Base-by-base conservation (phyloP, 1,140 invertebrate species). In the Bombus pascuorum region DNA sequence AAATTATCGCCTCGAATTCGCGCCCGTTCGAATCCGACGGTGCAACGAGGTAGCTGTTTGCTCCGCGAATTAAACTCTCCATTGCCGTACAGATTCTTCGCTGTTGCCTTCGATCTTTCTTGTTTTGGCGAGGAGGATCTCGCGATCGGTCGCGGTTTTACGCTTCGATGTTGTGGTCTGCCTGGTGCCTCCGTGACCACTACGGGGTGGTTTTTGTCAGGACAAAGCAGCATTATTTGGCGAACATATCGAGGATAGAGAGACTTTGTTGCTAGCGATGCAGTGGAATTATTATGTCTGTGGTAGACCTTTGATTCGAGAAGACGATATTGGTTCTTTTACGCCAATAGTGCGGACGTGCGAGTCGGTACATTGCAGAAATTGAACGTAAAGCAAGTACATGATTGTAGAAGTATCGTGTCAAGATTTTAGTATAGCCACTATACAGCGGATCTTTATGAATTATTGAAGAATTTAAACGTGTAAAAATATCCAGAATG, bases 1-100 rank as follows among this genome's bases (percentile, higher is more conserved):
- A 71, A 90, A 77, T 90, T 87, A 83, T 86, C 85, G 78, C 81
- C 73, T 44, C 57, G 65, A 66, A 66, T 37, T 37, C 44, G 44
- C 32, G 74, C n/a, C 62, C 22, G 25, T 28, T 57, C 47, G 47
- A 37, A 37, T 47, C 22, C 44, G 9, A 18, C 28, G 28, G 39
- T 62, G 47, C 37, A 25, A 44, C 47, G 12, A 62, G 59, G 59
- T 62, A 62, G 74, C 28, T 59, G 53, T 53, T 53, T 53, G 32
- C 25, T 81, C 13, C 53, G 53, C 37, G 37, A 13, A 74, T 53
- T 34, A 22, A 72, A 57, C 25, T 15, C 10, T 6, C n/a, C 65
- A 32, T 9, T 22, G 18, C 3, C 37, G 22, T 6, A 12, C 25
- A 6, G 3, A 37, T n/a, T n/a, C 32, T 34, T 22, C 15, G 5